phyloP scores from a whole-genome alignment of 2,797 vertebrate species.

The Molossus alvarezi region DNA sequence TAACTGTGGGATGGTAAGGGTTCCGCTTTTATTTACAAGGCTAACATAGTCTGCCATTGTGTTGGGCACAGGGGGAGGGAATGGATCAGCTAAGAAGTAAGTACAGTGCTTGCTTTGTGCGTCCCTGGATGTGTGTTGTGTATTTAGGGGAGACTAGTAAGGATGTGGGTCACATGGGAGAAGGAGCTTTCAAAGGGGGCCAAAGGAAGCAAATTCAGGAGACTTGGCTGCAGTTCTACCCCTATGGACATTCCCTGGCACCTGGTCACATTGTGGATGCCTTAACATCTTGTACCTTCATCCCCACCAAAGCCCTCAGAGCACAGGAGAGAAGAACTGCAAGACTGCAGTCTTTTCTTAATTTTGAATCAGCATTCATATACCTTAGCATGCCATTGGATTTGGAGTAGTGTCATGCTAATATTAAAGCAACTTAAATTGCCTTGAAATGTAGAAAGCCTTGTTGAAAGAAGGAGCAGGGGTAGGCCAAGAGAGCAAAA shows the following conservation, averaged over 20 bases:
- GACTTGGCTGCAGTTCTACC: not conserved
- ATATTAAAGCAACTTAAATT: constrained; percentile 47
- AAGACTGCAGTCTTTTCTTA: constrained; percentile 44
- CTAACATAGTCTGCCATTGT: constrained; percentile 65
- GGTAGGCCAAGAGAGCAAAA: not conserved
- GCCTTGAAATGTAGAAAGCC: constrained; percentile 22
- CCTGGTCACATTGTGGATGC: not conserved
- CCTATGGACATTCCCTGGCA: constrained; percentile 7
- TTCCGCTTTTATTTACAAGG: constrained; percentile 68
- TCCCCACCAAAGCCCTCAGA: not conserved
- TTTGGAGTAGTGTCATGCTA: constrained; percentile 39
- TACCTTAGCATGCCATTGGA: not conserved
- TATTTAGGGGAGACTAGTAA: constrained; percentile 54
- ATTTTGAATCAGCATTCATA: constrained; percentile 54
- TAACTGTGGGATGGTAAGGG: constrained; percentile 52
- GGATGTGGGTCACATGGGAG: not conserved
- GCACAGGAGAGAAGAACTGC: not conserved
- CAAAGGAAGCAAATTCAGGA: constrained; percentile 47
- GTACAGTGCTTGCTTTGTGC: constrained; percentile 75
- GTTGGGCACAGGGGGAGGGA: constrained; percentile 28
- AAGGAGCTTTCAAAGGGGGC: constrained; percentile 5
- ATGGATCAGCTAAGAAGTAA: constrained; percentile 61
- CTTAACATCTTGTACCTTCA: constrained; percentile 31
- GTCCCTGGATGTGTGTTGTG: constrained; percentile 15
- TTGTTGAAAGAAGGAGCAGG: constrained; percentile 20